Evolutionary conservation across 23 tunicate species (phyloP).

Genomic region (Halocynthia aurantium): DNA sequence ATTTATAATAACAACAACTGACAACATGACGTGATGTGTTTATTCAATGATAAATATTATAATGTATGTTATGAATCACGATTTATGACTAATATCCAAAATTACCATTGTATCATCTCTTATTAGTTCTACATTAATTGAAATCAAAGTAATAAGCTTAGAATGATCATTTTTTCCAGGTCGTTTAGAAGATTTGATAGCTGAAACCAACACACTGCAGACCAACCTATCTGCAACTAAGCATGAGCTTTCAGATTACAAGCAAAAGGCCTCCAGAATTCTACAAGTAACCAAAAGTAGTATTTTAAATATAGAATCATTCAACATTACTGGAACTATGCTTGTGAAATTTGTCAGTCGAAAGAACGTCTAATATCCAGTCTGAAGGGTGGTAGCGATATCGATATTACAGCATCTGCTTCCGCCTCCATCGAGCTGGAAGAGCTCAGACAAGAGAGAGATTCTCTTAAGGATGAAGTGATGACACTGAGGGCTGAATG

Average conservation of each 20-base stretch:
- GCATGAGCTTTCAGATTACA: conserved; percentile 75
- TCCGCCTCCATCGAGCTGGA: conserved; percentile 58
- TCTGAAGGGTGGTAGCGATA: conserved; percentile 61
- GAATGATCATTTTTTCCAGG: conserved; percentile 11
- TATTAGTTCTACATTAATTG: too few relatives aligned
- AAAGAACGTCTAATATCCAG: conserved; percentile 84
- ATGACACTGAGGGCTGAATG: conserved; percentile 31
- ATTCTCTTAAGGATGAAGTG: conserved; percentile 46
- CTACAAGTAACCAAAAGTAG: conserved; percentile 7
- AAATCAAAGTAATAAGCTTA: too few relatives aligned
- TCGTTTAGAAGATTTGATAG: conserved; percentile 38
- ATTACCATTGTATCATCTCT: too few relatives aligned
- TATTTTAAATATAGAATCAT: background rate
- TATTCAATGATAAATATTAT: too few relatives aligned
- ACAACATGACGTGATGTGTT: too few relatives aligned
- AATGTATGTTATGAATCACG: too few relatives aligned
- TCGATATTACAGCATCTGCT: conserved; percentile 66
- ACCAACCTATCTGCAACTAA: conserved; percentile 33
- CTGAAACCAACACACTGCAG: conserved; percentile 37
- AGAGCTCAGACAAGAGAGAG: conserved; percentile 69
- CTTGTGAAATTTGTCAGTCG: conserved; percentile 37
- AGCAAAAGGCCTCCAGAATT: conserved; percentile 77
- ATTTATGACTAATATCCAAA: too few relatives aligned
- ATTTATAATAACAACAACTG: too few relatives aligned
- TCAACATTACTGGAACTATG: background rate